Percentiles rank a stretch among this genome's conserved stretches.
Evolutionary conservation across 2,888 invertebrate species (phyloP).

Genomic region (Mallateleia sp.): DNA sequence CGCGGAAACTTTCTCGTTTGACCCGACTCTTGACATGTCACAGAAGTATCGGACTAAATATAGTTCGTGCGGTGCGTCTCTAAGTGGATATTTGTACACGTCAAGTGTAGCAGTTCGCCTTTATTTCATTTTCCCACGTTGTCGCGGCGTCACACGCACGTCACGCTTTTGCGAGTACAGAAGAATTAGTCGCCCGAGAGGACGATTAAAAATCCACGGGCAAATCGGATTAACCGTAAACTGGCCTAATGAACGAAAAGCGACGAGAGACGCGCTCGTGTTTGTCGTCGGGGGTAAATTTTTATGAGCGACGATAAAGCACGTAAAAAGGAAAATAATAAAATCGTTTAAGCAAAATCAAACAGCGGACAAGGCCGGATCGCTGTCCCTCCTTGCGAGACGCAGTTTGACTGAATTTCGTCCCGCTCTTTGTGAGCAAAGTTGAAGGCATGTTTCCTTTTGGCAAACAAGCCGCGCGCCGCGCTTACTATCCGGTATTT

Average conservation of each 20-base stretch:
- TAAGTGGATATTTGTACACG: conserved; percentile 54
- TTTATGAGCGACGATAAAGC: conserved; percentile 68
- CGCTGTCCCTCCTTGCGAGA: conserved; percentile 48
- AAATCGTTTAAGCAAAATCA: conserved; percentile 64
- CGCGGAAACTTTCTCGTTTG: conserved; percentile 3
- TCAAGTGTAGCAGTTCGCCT: conserved; percentile 33
- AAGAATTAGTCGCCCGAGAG: conserved; percentile 49
- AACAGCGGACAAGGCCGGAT: conserved; percentile 61
- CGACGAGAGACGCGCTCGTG: not conserved
- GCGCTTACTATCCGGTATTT: conserved; percentile 76
- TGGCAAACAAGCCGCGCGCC: conserved; percentile 72
- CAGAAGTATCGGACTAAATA: conserved; percentile 47
- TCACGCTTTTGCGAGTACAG: no score
- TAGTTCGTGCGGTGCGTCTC: conserved; percentile 31
- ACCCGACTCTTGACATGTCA: conserved; percentile 24
- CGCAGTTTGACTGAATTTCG: conserved; percentile 66
- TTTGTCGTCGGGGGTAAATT: conserved; percentile 41
- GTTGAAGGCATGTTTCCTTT: conserved; percentile 75
- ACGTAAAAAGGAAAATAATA: conserved; percentile 41
- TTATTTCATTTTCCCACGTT: conserved; percentile 64
- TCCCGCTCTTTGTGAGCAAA: conserved; percentile 75
- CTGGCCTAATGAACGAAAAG: conserved; percentile 5
- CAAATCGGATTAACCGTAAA: not conserved
- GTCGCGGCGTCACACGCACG: conserved; percentile 30
- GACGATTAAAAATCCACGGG: conserved; percentile 48